phyloP scores from a whole-genome alignment of 2,113 vertebrate genomes.

The Varanus salvator region DNA sequence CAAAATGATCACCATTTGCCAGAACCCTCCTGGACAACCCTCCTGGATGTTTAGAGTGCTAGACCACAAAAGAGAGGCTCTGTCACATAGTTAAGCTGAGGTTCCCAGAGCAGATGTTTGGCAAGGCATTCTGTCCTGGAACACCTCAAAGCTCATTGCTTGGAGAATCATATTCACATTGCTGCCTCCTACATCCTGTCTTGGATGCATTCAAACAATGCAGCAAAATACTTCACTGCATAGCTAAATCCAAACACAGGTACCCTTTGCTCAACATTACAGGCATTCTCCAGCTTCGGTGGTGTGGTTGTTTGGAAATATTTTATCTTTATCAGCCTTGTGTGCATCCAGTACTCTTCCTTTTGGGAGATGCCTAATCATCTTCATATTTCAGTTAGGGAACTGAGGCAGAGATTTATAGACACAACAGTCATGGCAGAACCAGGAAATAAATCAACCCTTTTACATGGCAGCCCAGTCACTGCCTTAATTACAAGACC shows the following conservation, averaged over 20 bases:
- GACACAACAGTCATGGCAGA: constrained; percentile 27
- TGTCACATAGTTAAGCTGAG: not conserved
- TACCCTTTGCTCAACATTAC: not conserved
- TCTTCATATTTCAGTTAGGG: constrained; percentile 38
- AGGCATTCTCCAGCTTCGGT: not conserved
- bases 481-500: constrained; percentile 41
- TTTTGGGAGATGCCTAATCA: not conserved
- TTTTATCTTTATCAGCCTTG: not conserved
- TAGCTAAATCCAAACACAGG: not conserved
- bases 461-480: constrained; percentile 23
- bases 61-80: not conserved
- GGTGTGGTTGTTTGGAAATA: not conserved
- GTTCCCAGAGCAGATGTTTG: not conserved
- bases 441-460: constrained; percentile 28
- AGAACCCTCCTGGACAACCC: too few relatives aligned
- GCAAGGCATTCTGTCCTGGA: not conserved
- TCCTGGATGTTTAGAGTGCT: not conserved
- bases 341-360: not conserved
- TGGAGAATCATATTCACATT: not conserved
- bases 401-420: constrained; percentile 18
- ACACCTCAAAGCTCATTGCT: not conserved
- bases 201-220: not conserved
- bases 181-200: not conserved
- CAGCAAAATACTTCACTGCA: not conserved
- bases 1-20: not conserved